Percentiles rank a stretch among this genome's conserved stretches.
Conservation (phyloP, 1,140 invertebrate genomes). For the Bombus soroeensis region DNA sequence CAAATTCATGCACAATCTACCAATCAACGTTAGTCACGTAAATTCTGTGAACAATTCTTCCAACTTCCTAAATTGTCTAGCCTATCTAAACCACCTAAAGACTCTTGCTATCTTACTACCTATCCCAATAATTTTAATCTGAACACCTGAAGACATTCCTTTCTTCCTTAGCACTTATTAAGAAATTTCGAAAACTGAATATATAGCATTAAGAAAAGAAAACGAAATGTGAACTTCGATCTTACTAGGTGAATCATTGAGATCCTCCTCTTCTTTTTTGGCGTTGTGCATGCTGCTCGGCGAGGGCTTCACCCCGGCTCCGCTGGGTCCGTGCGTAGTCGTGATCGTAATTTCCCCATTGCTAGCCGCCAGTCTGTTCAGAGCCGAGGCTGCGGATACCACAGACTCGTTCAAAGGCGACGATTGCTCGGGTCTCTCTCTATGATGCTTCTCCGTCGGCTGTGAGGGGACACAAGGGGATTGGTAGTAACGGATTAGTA, state of each 20-base stretch:
- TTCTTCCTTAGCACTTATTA: background rate
- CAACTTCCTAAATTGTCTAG: no score
- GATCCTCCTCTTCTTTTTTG: constrained; percentile 85
- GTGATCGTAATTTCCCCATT: constrained; percentile 92
- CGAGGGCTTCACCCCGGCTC: constrained; percentile 74
- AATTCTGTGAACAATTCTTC: no score
- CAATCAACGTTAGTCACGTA: no score
- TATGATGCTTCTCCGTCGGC: constrained; percentile 80
- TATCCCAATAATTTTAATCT: background rate
- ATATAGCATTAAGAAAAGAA: background rate
- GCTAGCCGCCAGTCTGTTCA: constrained; percentile 87
- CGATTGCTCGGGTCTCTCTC: constrained; percentile 80
- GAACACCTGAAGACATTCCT: background rate
- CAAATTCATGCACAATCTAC: no score
- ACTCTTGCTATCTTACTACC: no score
- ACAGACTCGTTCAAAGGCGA: constrained; percentile 81
- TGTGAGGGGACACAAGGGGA: constrained; percentile 54
- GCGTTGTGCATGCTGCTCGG: constrained; percentile 79
- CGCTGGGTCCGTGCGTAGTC: constrained; percentile 86
- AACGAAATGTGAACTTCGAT: background rate
- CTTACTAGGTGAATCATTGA: constrained; percentile 93
- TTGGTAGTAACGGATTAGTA: constrained; percentile 57
- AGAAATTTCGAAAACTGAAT: no score
- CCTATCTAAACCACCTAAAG: no score
- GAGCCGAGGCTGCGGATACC: constrained; percentile 80